These are phyloP conservation scores for Tetramorium parvispinum DNA, from an alignment of 1,140 invertebrate species.

Conservation along the genomic window DNA sequence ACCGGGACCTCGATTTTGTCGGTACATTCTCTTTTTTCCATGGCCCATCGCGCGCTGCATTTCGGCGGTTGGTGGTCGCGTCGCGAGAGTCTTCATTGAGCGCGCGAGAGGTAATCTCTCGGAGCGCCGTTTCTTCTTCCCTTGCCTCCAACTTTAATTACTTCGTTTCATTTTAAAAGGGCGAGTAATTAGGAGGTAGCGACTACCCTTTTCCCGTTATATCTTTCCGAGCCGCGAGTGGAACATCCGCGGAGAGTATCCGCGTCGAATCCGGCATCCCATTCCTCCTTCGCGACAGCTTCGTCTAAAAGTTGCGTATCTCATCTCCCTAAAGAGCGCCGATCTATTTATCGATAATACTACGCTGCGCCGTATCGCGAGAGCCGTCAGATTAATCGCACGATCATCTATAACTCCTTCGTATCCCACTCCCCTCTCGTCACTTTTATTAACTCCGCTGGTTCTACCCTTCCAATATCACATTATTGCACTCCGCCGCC, in stretches of 20 bases:
- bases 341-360: conserved; percentile 66
- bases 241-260: conserved; percentile 34
- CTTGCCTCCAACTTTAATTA: conserved; percentile 73
- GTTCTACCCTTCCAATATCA: conserved; percentile 70
- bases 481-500: conserved; percentile 75
- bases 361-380: conserved; percentile 8
- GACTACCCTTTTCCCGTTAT: conserved; percentile 56
- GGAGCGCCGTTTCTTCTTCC: conserved; percentile 48
- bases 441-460: conserved; percentile 68
- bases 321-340: conserved; percentile 68
- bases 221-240: conserved; percentile 22
- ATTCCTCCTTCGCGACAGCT: not conserved
- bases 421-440: conserved; percentile 11
- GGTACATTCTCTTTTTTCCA: conserved; percentile 12
- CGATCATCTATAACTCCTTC: conserved; percentile 59
- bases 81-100: conserved; percentile 45
- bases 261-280: conserved; percentile 32
- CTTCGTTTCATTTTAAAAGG: conserved; percentile 72
- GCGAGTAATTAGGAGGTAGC: conserved; percentile 69
- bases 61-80: conserved; percentile 36
- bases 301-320: conserved; percentile 34
- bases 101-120: conserved; percentile 66
- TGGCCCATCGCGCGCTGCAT: conserved; percentile 26
- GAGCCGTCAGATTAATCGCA: conserved; percentile 33
- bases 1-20: conserved; percentile 61